phyloP scores from a whole-genome alignment of 2,797 vertebrate species.

The Neosalanx taihuensis region DNA sequence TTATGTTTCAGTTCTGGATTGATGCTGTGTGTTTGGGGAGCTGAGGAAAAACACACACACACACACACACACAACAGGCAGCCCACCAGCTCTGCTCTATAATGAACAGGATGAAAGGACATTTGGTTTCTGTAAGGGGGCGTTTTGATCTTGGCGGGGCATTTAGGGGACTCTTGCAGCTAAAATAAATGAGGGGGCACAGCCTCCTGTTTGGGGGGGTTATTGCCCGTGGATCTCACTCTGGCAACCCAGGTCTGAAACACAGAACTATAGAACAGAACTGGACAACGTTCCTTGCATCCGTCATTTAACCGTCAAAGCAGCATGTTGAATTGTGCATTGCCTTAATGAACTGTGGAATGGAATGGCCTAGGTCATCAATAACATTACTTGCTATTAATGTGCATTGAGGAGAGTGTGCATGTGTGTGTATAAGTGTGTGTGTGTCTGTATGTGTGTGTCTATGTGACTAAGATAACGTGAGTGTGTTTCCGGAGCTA shows the following conservation, averaged over 20 bases:
- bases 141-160: too few relatives aligned
- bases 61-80: too few relatives aligned
- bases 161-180: too few relatives aligned
- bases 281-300: not conserved
- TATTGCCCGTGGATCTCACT: not conserved
- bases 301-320: constrained; percentile 7
- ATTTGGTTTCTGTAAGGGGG: too few relatives aligned
- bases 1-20: not conserved
- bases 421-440: constrained; percentile 1
- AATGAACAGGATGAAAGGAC: too few relatives aligned
- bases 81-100: too few relatives aligned
- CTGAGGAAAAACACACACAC: not conserved
- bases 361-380: constrained; percentile 27
- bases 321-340: constrained; percentile 19
- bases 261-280: not conserved
- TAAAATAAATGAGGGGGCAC: too few relatives aligned
- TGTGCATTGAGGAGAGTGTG: constrained; percentile 32
- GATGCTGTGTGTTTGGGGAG: not conserved
- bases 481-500: constrained; percentile 52
- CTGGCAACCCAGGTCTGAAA: not conserved
- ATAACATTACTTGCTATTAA: constrained; percentile 23
- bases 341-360: constrained; percentile 38
- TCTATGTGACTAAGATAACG: constrained; percentile 13
- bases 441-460: not conserved
- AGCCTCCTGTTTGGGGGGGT: too few relatives aligned